Evolutionary conservation across 2,888 invertebrate genomes (phyloP), one percentile per base, ranked within the genome.

Genomic region (Meiosimyza decipiens): DNA sequence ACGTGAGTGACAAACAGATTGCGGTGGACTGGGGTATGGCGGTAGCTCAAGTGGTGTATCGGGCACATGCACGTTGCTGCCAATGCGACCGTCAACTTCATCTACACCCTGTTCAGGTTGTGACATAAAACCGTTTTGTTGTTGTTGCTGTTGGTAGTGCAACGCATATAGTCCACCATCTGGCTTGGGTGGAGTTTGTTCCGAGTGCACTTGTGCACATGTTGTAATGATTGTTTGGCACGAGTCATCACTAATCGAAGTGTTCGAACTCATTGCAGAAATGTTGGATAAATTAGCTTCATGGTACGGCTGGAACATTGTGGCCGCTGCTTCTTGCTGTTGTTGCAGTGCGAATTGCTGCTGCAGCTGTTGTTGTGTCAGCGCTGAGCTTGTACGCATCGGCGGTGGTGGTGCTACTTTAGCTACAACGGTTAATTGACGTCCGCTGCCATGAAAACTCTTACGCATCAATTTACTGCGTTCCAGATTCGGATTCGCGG

Each of bases 391-490:
- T 81, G 94, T 95, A 78, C 95, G 90, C 82, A 95, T 89, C 68
- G 95, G 96, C 60, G 96, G 96, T 15, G 95, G 95, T 13, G 93
- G 93, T 4, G 93, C 93, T 18, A 95, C 95, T 88, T 95, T 95
- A 18, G 94, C 93, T 55, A 92, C 92, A 72, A 92, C 93, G 16
- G 94, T 94, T 75, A 95, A 85, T 80, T 94, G 92, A 83, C 95
- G 93, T 0, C 94, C 94, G 82, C 94, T 95, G 57, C 94, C 94
- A 82, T 95, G 95, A 85, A 95, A 95, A 85, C 95, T 95, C 84
- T 95, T 95, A 79, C 95, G 89, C 95, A 96, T 95, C 73, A 95
- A 88, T 82, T 94, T 94, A 86, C 95, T 95, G 76, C 94, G 90
- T 84, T 95, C 95, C 71, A 95, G 89, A 84, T 95, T 95, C 0